Evolutionary conservation across 2,113 vertebrate genomes (phyloP).

Genomic region (Cervus canadensis): DNA sequence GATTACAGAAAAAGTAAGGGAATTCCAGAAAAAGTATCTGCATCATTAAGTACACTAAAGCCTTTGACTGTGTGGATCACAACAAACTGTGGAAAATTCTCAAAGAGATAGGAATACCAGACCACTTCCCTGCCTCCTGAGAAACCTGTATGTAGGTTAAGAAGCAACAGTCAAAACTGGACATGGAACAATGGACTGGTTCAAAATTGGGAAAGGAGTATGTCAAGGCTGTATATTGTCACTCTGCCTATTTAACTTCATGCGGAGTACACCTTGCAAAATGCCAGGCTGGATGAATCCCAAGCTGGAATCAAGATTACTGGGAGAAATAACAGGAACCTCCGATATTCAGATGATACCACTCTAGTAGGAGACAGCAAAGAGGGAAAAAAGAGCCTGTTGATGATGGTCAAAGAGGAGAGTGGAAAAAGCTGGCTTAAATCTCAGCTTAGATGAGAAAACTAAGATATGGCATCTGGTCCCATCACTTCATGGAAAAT

Average conservation of each 20-base stretch:
- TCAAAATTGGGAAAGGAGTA: background rate
- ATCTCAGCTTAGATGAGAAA: background rate
- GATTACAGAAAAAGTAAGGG: background rate
- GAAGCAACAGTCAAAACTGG: background rate
- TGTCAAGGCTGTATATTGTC: background rate
- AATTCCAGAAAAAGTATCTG: background rate
- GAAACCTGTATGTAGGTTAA: background rate
- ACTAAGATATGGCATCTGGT: background rate
- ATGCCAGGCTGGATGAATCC: background rate
- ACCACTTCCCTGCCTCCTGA: background rate
- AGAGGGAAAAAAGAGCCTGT: background rate
- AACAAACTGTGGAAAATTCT: background rate
- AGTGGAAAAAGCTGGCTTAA: background rate
- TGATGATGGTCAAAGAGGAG: background rate
- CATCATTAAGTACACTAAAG: background rate
- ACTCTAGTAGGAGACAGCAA: background rate
- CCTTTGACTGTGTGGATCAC: background rate
- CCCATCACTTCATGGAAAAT: background rate
- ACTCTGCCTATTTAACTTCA: background rate
- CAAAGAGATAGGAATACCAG: background rate
- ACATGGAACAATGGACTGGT: background rate
- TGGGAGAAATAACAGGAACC: background rate
- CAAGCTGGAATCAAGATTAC: background rate
- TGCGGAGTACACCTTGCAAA: background rate
- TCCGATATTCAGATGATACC: background rate